phyloP scores from a whole-genome alignment of 2,113 vertebrate species.

The Misgurnus anguillicaudatus region DNA sequence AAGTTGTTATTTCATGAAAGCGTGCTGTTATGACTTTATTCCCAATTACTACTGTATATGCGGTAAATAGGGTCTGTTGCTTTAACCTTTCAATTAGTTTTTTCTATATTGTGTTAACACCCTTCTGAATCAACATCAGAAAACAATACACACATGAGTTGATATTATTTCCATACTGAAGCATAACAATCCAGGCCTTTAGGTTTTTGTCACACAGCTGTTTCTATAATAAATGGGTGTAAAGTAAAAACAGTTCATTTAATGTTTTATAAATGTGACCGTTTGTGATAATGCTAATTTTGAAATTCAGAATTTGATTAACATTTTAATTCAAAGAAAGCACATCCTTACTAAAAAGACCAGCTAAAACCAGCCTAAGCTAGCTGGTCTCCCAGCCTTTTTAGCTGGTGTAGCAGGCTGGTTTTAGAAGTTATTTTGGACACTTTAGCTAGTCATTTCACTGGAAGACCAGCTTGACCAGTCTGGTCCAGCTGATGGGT shows the following conservation, averaged over 20 bases:
- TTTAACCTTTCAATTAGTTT: slow-evolving; percentile 26
- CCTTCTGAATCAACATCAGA: slow-evolving; percentile 43
- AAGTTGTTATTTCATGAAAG: slow-evolving; percentile 3
- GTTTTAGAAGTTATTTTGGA: too few species aligned
- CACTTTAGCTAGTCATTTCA: too few species aligned
- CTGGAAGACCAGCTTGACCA: too few species aligned
- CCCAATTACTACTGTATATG: neutral
- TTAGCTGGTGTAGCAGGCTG: too few species aligned
- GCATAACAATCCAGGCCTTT: neutral
- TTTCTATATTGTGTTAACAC: slow-evolving; percentile 38
- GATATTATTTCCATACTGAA: slow-evolving; percentile 16
- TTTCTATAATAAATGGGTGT: neutral
- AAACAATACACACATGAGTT: slow-evolving; percentile 1
- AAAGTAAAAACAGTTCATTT: neutral
- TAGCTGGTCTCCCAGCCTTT: too few species aligned
- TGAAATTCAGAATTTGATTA: neutral
- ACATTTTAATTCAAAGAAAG: neutral
- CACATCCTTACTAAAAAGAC: neutral
- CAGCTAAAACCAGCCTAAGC: too few species aligned
- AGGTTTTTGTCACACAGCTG: slow-evolving; percentile 8
- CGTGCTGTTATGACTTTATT: neutral
- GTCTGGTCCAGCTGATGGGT: too few species aligned
- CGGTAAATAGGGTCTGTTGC: slow-evolving; percentile 20
- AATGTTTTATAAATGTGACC: neutral
- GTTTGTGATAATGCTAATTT: neutral